A percentile compares a stretch with the other conserved stretches of the same genome.
These are phyloP conservation scores for Riparia riparia DNA, from an alignment of 2,113 vertebrate genomes.

Conservation along the genomic window DNA sequence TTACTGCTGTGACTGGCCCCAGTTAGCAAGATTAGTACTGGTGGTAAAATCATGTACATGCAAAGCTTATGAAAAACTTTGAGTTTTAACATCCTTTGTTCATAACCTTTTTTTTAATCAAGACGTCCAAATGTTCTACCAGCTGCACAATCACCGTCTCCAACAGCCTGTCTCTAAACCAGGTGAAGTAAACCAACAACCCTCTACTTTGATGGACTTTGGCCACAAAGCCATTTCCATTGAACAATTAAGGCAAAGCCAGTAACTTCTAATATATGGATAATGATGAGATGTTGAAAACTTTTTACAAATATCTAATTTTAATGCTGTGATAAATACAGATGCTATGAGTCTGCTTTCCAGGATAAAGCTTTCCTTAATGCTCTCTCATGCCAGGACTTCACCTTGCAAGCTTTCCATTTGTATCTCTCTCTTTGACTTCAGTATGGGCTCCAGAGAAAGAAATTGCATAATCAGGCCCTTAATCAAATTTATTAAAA, in stretches of 20 bases:
- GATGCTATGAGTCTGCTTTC: not conserved
- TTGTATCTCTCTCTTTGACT: not conserved
- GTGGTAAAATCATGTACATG: not conserved
- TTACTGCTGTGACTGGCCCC: not conserved
- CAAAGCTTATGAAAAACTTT: not conserved
- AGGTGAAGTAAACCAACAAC: not conserved
- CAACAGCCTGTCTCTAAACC: not conserved
- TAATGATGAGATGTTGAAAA: not conserved
- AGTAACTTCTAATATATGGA: not conserved
- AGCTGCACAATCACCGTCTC: not conserved
- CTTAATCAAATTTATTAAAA: slow-evolving; percentile 46
- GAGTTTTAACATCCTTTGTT: not conserved
- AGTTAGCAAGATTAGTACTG: not conserved
- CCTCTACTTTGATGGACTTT: not conserved
- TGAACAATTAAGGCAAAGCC: not conserved
- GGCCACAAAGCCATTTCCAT: not conserved
- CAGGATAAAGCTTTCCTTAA: not conserved
- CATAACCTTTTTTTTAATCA: not conserved
- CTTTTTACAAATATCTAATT: not conserved
- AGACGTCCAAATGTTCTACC: not conserved
- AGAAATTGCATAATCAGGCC: not conserved
- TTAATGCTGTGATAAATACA: not conserved
- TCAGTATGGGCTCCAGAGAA: not conserved
- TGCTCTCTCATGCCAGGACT: not conserved
- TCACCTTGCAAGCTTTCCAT: not conserved